A percentile compares a stretch with the other conserved stretches of the same genome.
phyloP scores from a whole-genome alignment of 2,113 vertebrate species.

The Lagopus muta region DNA sequence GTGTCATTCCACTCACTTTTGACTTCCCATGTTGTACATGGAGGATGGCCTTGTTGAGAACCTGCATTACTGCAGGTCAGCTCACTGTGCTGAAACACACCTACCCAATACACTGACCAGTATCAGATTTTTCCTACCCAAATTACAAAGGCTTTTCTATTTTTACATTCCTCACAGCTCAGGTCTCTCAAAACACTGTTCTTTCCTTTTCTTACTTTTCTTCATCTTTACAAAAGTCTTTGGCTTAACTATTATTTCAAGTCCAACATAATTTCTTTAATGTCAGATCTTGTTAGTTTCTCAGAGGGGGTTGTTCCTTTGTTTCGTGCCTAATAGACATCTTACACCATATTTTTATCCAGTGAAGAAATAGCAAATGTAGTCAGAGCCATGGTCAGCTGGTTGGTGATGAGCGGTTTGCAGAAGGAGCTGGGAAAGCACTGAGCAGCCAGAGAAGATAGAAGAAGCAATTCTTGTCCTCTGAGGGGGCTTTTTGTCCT shows the following conservation, averaged over 20 bases:
- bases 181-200: not conserved
- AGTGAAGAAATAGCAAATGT: not conserved
- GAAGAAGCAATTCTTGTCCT: not conserved
- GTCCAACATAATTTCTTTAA: not conserved
- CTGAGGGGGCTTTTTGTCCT: not conserved
- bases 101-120: not conserved
- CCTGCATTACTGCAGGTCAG: not conserved
- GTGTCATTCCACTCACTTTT: not conserved
- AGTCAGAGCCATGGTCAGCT: not conserved
- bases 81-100: accelerated
- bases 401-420: not conserved
- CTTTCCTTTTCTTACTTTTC: not conserved
- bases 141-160: not conserved
- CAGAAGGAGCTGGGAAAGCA: not conserved
- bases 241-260: not conserved
- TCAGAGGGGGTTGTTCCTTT: not conserved
- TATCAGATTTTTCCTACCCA: not conserved
- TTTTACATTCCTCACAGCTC: not conserved
- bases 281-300: not conserved
- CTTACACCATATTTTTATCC: not conserved
- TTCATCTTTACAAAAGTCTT: not conserved
- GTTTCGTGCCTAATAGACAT: not conserved
- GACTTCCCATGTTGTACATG: not conserved
- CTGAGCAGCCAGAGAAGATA: not conserved
- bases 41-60: not conserved